phyloP scores from a whole-genome alignment of 2,888 invertebrate species.

The Mesorhabditis belari region DNA sequence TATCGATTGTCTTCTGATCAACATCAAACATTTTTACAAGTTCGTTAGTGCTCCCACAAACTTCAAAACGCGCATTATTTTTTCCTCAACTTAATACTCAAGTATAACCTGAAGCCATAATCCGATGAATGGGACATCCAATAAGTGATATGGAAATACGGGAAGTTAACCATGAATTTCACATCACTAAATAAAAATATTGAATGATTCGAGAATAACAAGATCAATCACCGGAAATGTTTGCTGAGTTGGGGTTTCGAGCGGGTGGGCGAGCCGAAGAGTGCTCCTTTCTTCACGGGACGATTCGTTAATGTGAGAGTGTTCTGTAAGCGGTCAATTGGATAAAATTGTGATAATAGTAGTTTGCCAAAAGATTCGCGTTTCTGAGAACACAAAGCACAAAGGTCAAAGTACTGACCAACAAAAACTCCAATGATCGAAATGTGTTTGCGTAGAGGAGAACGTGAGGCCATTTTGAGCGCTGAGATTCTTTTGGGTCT shows the following conservation, averaged over 20 bases:
- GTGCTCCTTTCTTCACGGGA: slow-evolving; percentile 80
- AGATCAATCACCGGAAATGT: slow-evolving; percentile 61
- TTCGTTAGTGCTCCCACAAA: too few species aligned
- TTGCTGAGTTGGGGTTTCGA: slow-evolving; percentile 84
- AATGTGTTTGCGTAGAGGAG: slow-evolving; percentile 51
- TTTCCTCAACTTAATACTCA: too few species aligned
- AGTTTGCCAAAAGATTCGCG: too few species aligned
- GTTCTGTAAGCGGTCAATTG: slow-evolving; percentile 54
- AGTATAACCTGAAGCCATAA: slow-evolving; percentile 41
- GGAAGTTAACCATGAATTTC: slow-evolving; percentile 76
- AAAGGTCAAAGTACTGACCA: too few species aligned
- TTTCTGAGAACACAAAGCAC: too few species aligned
- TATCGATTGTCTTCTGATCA: too few species aligned
- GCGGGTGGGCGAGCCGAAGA: slow-evolving; percentile 77
- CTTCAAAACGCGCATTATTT: too few species aligned
- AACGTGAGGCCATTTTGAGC: slow-evolving; percentile 36
- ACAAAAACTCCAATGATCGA: slow-evolving; percentile 60
- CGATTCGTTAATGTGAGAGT: slow-evolving; percentile 78
- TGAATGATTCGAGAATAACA: not conserved
- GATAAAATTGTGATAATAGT: too few species aligned
- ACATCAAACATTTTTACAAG: too few species aligned
- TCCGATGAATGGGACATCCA: slow-evolving; percentile 76
- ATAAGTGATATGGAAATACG: slow-evolving; percentile 73
- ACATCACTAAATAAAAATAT: slow-evolving; percentile 65
- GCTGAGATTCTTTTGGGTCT: slow-evolving; percentile 1